Percentiles rank a stretch among this genome's conserved stretches.
Conservation (phyloP, 2,888 invertebrate genomes). For the Pilophorus perplexus region DNA sequence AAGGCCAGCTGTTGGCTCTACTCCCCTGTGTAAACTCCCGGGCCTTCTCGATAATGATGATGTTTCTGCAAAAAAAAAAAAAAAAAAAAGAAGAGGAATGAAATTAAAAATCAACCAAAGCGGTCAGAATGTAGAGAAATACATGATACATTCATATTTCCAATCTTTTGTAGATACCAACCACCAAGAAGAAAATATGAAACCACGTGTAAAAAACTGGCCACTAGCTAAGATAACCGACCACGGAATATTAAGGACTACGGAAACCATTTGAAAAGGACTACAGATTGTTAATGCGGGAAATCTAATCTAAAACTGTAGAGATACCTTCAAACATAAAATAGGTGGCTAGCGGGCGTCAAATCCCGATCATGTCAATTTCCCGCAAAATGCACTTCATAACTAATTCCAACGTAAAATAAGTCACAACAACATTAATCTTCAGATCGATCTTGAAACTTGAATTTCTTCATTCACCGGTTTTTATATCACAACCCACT, state of each 20-base stretch:
- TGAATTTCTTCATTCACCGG: not conserved
- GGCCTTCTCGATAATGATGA: slow-evolving; percentile 90
- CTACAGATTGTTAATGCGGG: too few species aligned
- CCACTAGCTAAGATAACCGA: slow-evolving; percentile 12
- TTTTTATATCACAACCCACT: slow-evolving; percentile 32
- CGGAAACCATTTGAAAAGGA: too few species aligned
- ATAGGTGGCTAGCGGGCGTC: not conserved
- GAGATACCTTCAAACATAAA: not conserved
- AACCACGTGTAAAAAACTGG: not conserved
- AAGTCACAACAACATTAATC: slow-evolving; percentile 7
- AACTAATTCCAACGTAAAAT: too few species aligned
- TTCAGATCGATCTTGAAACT: not conserved
- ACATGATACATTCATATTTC: too few species aligned
- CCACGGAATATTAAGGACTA: too few species aligned
- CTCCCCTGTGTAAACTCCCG: slow-evolving; percentile 61
- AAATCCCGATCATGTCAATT: not conserved
- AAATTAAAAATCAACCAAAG: not conserved
- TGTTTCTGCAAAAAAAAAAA: slow-evolving; percentile 76
- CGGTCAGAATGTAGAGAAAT: too few species aligned
- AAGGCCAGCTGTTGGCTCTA: slow-evolving; percentile 66
- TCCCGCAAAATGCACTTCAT: too few species aligned
- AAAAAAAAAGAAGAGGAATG: not conserved
- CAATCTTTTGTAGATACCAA: too few species aligned
- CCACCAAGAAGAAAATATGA: not conserved
- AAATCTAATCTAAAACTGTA: too few species aligned